Conservation (phyloP, 2,113 vertebrate genomes). For the Haliaeetus leucogaster region DNA sequence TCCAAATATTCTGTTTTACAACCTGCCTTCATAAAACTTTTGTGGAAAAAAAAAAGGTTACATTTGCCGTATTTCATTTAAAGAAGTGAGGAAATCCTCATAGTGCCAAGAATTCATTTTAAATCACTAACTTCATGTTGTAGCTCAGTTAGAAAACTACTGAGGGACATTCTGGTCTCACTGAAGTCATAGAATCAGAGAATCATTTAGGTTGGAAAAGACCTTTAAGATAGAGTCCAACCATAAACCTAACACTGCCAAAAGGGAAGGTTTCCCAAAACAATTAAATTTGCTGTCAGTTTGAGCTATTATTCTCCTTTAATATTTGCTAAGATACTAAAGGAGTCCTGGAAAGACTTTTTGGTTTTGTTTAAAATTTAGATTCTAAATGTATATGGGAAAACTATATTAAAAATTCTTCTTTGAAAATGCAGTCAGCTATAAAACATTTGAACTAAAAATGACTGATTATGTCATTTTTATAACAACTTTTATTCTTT, state of each 20-base stretch:
- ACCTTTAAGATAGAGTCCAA: background rate
- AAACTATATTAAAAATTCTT: background rate
- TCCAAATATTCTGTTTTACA: background rate
- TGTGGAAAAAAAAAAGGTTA: background rate
- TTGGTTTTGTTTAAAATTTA: background rate
- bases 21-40: background rate
- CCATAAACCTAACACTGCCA: background rate
- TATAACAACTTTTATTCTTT: background rate
- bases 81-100: background rate
- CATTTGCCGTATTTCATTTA: background rate
- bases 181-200: background rate
- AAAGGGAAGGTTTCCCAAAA: background rate
- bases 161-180: background rate
- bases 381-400: background rate
- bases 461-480: background rate
- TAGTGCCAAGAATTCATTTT: background rate
- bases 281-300: background rate
- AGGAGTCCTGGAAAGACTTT: background rate
- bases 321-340: background rate
- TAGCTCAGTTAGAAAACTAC: background rate
- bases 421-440: background rate
- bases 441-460: background rate
- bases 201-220: background rate
- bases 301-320: background rate
- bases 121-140: background rate